Conservation (phyloP, 2,888 invertebrate species). For the Cecidostiba fungosa region DNA sequence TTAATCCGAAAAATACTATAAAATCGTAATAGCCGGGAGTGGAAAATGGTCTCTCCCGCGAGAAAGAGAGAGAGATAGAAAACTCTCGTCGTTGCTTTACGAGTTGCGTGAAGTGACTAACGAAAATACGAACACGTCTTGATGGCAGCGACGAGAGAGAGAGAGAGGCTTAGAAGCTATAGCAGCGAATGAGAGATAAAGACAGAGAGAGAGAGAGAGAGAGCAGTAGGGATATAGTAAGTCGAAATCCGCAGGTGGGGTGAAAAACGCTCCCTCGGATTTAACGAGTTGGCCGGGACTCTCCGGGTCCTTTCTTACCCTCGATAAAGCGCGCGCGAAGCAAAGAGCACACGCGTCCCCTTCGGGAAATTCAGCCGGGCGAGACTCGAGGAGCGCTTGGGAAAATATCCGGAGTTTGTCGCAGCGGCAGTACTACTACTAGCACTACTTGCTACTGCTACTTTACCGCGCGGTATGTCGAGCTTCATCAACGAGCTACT, state of each 20-base stretch:
- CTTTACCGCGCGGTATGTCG: background rate
- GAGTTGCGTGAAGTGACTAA: slow-evolving; percentile 16
- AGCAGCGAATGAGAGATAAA: background rate
- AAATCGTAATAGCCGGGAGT: slow-evolving; percentile 11
- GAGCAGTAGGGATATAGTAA: background rate
- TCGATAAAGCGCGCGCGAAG: background rate
- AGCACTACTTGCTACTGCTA: too few species aligned
- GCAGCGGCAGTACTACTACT: too few species aligned
- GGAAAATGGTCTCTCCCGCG: slow-evolving; percentile 5
- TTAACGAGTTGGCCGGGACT: slow-evolving; percentile 28
- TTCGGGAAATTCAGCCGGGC: background rate
- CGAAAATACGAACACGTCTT: slow-evolving; percentile 3
- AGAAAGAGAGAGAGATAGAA: background rate
- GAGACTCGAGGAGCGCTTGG: background rate
- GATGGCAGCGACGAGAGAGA: background rate
- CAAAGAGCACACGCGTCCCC: background rate
- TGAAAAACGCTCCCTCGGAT: slow-evolving; percentile 22
- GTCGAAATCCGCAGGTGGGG: background rate
- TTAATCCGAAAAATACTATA: slow-evolving; percentile 17
- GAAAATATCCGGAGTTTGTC: background rate
- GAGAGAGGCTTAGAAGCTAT: background rate
- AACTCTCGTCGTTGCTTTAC: slow-evolving; percentile 1
- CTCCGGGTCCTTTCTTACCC: background rate
- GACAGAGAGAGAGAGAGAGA: background rate
- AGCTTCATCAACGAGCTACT: slow-evolving; percentile 21